Evolutionary conservation across 2,113 vertebrate species (phyloP).

Genomic region (Toxotes jaculatrix): DNA sequence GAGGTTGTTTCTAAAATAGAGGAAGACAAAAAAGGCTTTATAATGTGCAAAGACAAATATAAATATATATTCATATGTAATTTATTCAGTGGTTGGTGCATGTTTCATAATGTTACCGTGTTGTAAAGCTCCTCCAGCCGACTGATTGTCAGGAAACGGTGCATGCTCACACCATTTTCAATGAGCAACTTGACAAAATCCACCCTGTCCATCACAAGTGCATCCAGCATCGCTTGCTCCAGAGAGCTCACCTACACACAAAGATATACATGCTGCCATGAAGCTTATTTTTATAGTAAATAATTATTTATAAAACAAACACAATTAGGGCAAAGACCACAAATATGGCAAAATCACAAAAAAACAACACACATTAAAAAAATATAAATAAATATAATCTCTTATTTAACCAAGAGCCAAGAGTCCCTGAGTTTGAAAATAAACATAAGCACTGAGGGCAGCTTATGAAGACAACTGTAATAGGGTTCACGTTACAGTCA

Average conservation of each 20-base stretch:
- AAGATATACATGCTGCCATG: constrained; percentile 66
- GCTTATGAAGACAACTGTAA: constrained; percentile 51
- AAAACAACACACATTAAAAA: background rate
- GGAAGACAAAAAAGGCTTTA: constrained; percentile 5
- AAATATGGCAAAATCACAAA: constrained; percentile 1
- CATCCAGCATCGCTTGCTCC: constrained; percentile 98
- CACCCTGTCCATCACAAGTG: constrained; percentile 98
- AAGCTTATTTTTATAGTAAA: constrained; percentile 22
- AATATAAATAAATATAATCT: constrained; percentile 16
- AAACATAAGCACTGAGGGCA: constrained; percentile 52
- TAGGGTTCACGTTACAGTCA: constrained; percentile 64
- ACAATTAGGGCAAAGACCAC: background rate
- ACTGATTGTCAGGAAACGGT: constrained; percentile 97
- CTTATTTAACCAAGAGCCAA: constrained; percentile 23
- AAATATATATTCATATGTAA: background rate
- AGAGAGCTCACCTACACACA: constrained; percentile 92
- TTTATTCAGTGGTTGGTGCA: background rate
- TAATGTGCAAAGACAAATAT: background rate
- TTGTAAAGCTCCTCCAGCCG: constrained; percentile 98
- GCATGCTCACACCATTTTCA: constrained; percentile 99
- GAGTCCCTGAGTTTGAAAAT: constrained; percentile 52
- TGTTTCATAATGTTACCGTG: constrained; percentile 85
- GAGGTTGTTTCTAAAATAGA: constrained; percentile 92
- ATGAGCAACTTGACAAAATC: constrained; percentile 99
- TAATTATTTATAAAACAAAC: constrained; percentile 45